Conservation (phyloP, 1,140 invertebrate species). For the Drosophila ambigua region DNA sequence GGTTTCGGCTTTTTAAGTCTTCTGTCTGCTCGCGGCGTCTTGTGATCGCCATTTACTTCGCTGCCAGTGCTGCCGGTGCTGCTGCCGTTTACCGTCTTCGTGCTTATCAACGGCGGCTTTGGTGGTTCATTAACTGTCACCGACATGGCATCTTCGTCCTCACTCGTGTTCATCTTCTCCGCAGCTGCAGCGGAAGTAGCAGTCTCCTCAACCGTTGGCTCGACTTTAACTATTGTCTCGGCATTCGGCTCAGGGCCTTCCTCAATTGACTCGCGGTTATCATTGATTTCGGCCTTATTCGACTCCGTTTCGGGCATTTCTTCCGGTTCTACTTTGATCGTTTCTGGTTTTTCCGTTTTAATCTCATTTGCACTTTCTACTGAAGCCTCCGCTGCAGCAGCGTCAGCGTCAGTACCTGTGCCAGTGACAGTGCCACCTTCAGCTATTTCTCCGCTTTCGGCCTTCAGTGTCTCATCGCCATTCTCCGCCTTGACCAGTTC, state of each 20-base stretch:
- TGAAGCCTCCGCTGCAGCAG: background rate
- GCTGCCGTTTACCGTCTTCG: conserved; percentile 45
- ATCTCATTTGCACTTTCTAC: conserved; percentile 41
- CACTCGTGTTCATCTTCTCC: conserved; percentile 81
- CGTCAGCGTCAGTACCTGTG: too few relatives aligned
- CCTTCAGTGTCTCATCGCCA: conserved; percentile 67
- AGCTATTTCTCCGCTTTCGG: conserved; percentile 22
- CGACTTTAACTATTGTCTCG: conserved; percentile 29
- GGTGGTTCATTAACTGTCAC: conserved; percentile 22
- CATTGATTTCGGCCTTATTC: conserved; percentile 5
- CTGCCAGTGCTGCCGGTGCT: conserved; percentile 2
- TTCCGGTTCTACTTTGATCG: conserved; percentile 44
- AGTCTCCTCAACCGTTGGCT: background rate
- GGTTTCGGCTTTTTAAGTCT: conserved; percentile 71
- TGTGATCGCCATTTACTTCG: conserved; percentile 59
- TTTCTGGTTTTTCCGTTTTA: conserved; percentile 35
- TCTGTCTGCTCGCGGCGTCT: conserved; percentile 36
- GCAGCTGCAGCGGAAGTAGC: conserved; percentile 1
- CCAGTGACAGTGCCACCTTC: background rate
- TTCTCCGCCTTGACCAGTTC: conserved; percentile 51
- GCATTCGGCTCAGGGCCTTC: conserved; percentile 4
- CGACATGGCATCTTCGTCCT: conserved; percentile 57
- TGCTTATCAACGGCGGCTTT: background rate
- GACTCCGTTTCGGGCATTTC: conserved; percentile 21
- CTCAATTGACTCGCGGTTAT: conserved; percentile 13